These are phyloP conservation scores for Drosophila lini DNA, from an alignment of 1,140 invertebrate species.

Conservation along the genomic window DNA sequence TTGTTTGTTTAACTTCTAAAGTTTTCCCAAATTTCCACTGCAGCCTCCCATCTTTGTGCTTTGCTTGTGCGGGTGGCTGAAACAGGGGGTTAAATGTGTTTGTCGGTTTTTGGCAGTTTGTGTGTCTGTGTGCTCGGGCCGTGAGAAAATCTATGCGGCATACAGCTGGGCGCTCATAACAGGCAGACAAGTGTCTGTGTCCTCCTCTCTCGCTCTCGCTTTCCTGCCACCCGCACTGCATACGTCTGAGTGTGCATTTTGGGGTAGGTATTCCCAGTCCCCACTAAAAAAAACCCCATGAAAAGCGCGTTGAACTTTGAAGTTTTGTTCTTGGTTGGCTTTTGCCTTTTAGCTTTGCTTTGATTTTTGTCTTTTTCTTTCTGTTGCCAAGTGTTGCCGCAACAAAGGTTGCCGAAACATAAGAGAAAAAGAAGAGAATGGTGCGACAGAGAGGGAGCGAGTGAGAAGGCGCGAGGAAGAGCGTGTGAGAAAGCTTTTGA, in stretches of 20 bases:
- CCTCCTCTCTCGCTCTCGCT: not conserved
- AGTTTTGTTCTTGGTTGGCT: slow-evolving; percentile 39
- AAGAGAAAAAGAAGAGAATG: slow-evolving; percentile 32
- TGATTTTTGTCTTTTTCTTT: slow-evolving; percentile 17
- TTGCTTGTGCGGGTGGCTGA: not conserved
- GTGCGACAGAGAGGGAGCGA: slow-evolving; percentile 22
- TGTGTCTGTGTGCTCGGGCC: slow-evolving; percentile 43
- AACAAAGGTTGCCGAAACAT: slow-evolving; percentile 57
- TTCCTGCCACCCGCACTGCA: not conserved
- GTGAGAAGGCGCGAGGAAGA: slow-evolving; percentile 21
- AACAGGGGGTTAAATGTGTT: not conserved
- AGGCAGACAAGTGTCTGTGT: slow-evolving; percentile 43
- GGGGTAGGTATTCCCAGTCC: slow-evolving; percentile 24
- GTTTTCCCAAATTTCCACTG: not conserved
- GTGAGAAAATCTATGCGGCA: slow-evolving; percentile 81
- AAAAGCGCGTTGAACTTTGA: slow-evolving; percentile 71
- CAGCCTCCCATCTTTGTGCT: not conserved
- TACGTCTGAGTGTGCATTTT: slow-evolving; percentile 15
- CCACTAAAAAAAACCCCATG: slow-evolving; percentile 16
- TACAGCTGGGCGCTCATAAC: slow-evolving; percentile 78
- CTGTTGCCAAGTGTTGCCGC: slow-evolving; percentile 33
- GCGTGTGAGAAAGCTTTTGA: slow-evolving; percentile 52
- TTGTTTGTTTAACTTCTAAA: too few species aligned
- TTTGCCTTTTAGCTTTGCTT: slow-evolving; percentile 20
- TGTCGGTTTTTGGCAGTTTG: slow-evolving; percentile 9